These are phyloP conservation scores for Morus bassanus DNA, from an alignment of 2,797 vertebrate species.

Conservation along the genomic window DNA sequence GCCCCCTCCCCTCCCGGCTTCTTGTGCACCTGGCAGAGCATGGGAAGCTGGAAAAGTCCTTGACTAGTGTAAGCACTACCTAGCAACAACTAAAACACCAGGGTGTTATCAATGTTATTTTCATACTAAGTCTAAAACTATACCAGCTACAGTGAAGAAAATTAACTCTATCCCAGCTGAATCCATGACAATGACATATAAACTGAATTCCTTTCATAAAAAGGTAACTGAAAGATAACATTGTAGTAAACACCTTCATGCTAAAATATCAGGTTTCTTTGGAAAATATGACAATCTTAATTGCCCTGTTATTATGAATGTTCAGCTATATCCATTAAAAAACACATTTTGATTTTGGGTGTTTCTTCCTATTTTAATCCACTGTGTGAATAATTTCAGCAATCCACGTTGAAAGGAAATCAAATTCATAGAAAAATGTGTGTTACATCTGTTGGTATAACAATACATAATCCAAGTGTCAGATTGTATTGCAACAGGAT, in stretches of 20 bases:
- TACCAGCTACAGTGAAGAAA: too few relatives aligned
- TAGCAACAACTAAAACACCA: too few relatives aligned
- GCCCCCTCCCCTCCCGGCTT: too few relatives aligned
- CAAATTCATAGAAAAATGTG: conserved; percentile 22
- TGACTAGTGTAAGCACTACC: too few relatives aligned
- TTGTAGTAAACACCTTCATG: not conserved
- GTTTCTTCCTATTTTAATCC: not conserved
- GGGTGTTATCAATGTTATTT: too few relatives aligned
- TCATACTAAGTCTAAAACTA: too few relatives aligned
- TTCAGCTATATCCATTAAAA: not conserved
- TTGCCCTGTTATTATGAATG: not conserved
- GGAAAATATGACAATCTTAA: not conserved
- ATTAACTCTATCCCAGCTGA: too few relatives aligned
- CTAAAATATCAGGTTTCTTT: conserved; percentile 30
- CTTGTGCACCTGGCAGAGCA: too few relatives aligned
- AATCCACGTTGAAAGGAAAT: conserved; percentile 40
- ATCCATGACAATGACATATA: not conserved
- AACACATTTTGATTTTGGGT: not conserved
- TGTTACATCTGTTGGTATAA: not conserved
- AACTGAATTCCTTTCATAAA: conserved; percentile 60
- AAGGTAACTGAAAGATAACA: conserved; percentile 37
- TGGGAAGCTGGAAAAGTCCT: too few relatives aligned
- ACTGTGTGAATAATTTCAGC: conserved; percentile 13
- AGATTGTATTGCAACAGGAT: not conserved
- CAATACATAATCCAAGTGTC: not conserved